These are phyloP conservation scores for Lophius americanus DNA, from an alignment of 2,797 vertebrate genomes.

Conservation along the genomic window DNA sequence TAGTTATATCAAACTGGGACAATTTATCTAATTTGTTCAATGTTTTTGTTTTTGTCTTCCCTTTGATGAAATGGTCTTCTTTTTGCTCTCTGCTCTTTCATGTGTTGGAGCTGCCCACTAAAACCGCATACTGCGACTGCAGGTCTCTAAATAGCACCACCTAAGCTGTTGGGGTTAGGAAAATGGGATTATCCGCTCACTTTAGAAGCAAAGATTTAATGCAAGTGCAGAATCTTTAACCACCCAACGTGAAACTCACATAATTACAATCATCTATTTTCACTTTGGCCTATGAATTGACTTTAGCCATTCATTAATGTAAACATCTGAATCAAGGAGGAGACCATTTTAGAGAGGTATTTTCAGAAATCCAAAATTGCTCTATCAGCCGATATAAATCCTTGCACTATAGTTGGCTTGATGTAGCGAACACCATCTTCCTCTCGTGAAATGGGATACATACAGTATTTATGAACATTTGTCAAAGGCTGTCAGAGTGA, in stretches of 20 bases:
- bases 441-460: no score
- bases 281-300: conserved; percentile 38
- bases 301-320: conserved; percentile 41
- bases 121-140: conserved; percentile 56
- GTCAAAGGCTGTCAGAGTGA: no score
- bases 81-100: conserved; percentile 47
- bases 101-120: conserved; percentile 57
- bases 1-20: conserved; percentile 4
- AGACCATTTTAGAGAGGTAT: conserved; percentile 23
- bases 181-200: conserved; percentile 65
- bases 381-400: conserved; percentile 57
- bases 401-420: conserved; percentile 37
- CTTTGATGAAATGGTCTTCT: conserved; percentile 45
- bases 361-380: conserved; percentile 50
- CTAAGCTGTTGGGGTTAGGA: conserved; percentile 62
- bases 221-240: conserved; percentile 50
- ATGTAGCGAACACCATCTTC: conserved; percentile 9
- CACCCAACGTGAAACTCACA: conserved; percentile 46
- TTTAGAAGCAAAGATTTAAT: conserved; percentile 53
- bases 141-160: conserved; percentile 67
- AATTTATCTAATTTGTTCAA: conserved; percentile 21
- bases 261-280: conserved; percentile 33
- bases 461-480: no score
- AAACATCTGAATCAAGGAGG: conserved; percentile 40
- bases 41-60: conserved; percentile 16